Conservation (phyloP, 2,888 invertebrate genomes). For the Mesorhabditis sp. region DNA sequence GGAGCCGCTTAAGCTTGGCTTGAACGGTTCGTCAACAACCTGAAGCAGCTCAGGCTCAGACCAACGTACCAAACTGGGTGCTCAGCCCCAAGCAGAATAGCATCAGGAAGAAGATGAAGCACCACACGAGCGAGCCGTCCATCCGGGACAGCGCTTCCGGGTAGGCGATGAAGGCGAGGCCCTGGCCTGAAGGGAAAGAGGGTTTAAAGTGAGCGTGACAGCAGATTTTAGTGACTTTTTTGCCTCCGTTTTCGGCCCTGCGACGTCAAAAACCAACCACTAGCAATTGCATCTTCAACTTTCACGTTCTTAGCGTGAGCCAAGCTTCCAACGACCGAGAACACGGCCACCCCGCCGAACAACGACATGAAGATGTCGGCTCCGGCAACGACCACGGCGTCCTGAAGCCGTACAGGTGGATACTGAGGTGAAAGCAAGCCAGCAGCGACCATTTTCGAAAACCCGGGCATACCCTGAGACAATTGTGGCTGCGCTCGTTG, state of each 20-base stretch:
- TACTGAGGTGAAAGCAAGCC: background rate
- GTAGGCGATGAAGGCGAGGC: too few relatives aligned
- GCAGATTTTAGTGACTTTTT: too few relatives aligned
- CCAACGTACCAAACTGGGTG: conserved; percentile 25
- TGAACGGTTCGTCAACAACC: too few relatives aligned
- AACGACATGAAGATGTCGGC: conserved; percentile 47
- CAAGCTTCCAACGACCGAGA: conserved; percentile 40
- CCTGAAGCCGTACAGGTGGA: conserved; percentile 17
- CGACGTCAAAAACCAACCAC: too few relatives aligned
- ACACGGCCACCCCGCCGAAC: conserved; percentile 41
- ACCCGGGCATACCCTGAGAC: conserved; percentile 25
- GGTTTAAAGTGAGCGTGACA: too few relatives aligned
- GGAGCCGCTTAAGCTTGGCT: too few relatives aligned
- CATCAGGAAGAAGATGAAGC: conserved; percentile 60
- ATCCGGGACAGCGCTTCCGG: conserved; percentile 57
- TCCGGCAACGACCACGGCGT: conserved; percentile 41
- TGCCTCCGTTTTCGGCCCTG: too few relatives aligned
- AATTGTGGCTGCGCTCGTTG: conserved; percentile 44
- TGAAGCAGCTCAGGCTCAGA: too few relatives aligned
- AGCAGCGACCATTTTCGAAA: background rate
- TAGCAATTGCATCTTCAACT: too few relatives aligned
- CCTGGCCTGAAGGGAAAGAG: too few relatives aligned
- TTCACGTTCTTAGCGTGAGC: background rate
- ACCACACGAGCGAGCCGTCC: conserved; percentile 58
- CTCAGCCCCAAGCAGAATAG: conserved; percentile 58